These are phyloP conservation scores for Eurypyga helias DNA, from an alignment of 2,113 vertebrate genomes.

Conservation along the genomic window DNA sequence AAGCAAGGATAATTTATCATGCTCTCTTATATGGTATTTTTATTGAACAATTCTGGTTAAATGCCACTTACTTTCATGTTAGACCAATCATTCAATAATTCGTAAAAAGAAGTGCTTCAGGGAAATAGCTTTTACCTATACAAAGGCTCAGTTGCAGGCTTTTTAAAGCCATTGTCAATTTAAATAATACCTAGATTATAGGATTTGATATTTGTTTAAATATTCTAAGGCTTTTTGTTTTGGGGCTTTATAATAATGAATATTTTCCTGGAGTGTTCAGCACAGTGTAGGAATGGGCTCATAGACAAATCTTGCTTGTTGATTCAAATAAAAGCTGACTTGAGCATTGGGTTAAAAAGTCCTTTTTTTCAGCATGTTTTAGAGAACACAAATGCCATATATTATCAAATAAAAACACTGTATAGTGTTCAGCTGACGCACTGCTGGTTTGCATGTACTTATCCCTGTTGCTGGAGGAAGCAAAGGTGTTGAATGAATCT, in stretches of 20 bases:
- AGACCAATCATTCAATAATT: neutral
- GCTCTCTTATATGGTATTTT: neutral
- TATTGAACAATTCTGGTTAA: neutral
- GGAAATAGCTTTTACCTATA: neutral
- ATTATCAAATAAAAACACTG: neutral
- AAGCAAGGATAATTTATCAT: neutral
- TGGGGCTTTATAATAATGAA: neutral
- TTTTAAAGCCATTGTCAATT: neutral
- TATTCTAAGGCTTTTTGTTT: neutral
- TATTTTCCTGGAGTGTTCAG: neutral
- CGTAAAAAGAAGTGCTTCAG: neutral
- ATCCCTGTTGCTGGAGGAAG: neutral
- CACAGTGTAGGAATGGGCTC: neutral
- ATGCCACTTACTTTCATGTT: neutral
- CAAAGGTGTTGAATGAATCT: neutral
- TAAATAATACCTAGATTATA: neutral
- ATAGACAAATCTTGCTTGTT: neutral
- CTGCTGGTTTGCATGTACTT: neutral
- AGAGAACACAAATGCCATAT: neutral
- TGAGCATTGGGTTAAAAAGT: neutral
- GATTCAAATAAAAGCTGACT: conserved; percentile 17
- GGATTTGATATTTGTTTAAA: neutral
- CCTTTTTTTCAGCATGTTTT: neutral
- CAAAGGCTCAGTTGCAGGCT: neutral
- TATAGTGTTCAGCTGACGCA: neutral